Conservation (phyloP, 2,113 vertebrate genomes). For the Cyprinodon variegatus region DNA sequence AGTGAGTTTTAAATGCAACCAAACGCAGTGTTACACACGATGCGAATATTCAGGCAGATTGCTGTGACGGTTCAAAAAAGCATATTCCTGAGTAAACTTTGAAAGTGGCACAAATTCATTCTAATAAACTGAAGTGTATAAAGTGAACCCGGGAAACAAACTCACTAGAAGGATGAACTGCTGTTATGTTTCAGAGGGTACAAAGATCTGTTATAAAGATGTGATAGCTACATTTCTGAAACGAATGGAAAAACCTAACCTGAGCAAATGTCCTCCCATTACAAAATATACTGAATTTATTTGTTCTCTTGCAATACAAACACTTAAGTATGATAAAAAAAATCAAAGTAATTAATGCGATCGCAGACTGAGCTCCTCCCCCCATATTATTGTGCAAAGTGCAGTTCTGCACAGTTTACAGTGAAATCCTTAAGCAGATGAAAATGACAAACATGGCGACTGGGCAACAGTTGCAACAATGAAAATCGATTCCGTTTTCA, state of each 20-base stretch:
- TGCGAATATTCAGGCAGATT: constrained; percentile 27
- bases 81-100: constrained; percentile 45
- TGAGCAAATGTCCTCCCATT: not conserved
- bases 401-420: constrained; percentile 14
- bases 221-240: not conserved
- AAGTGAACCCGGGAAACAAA: constrained; percentile 46
- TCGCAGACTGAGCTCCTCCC: not conserved
- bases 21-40: constrained; percentile 10
- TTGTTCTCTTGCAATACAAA: constrained; percentile 3
- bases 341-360: not conserved
- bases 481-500: constrained; percentile 1
- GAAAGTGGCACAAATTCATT: constrained; percentile 32
- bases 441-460: constrained; percentile 1
- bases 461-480: not conserved
- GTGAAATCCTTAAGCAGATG: constrained; percentile 1
- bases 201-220: not conserved
- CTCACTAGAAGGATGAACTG: constrained; percentile 18
- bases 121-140: constrained; percentile 16
- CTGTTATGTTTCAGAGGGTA: constrained; percentile 27
- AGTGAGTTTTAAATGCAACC: not conserved
- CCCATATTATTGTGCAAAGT: constrained; percentile 32
- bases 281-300: not conserved
- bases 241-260: not conserved
- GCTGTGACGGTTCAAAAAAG: constrained; percentile 18
- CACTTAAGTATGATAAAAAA: not conserved